Conservation (phyloP, 1,140 invertebrate genomes). For the Pectinophora gossypiella region DNA sequence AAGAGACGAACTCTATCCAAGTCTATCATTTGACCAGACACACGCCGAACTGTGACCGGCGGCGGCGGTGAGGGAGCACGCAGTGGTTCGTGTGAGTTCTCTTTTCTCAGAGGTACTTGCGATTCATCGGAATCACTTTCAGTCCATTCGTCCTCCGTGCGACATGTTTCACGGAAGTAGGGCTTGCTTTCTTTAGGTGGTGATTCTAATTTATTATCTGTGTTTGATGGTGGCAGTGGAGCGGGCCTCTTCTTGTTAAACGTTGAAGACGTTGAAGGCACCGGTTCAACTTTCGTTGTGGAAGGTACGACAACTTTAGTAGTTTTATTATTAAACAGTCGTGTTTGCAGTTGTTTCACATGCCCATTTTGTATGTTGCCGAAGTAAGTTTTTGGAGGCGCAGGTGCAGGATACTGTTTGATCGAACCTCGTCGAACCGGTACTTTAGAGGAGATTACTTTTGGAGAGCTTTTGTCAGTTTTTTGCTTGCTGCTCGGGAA, state of each 20-base stretch:
- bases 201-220: slow-evolving; percentile 19
- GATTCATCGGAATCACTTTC: slow-evolving; percentile 64
- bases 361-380: slow-evolving; percentile 68
- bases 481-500: slow-evolving; percentile 43
- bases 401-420: slow-evolving; percentile 57
- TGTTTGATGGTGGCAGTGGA: slow-evolving; percentile 38
- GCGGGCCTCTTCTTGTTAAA: slow-evolving; percentile 52
- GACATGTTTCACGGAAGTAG: slow-evolving; percentile 77
- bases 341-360: slow-evolving; percentile 75
- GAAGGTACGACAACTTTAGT: slow-evolving; percentile 28
- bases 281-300: slow-evolving; percentile 20
- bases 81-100: slow-evolving; percentile 21
- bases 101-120: slow-evolving; percentile 17
- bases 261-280: slow-evolving; percentile 43
- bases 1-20: slow-evolving; percentile 54
- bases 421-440: slow-evolving; percentile 49
- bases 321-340: slow-evolving; percentile 67
- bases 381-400: slow-evolving; percentile 61
- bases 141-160: slow-evolving; percentile 77
- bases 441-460: slow-evolving; percentile 59
- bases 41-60: slow-evolving; percentile 48
- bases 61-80: slow-evolving; percentile 39
- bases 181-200: slow-evolving; percentile 45
- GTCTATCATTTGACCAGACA: slow-evolving; percentile 66
- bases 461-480: slow-evolving; percentile 42